These are phyloP conservation scores for Gavia stellata DNA, from an alignment of 2,113 vertebrate species.

Conservation along the genomic window DNA sequence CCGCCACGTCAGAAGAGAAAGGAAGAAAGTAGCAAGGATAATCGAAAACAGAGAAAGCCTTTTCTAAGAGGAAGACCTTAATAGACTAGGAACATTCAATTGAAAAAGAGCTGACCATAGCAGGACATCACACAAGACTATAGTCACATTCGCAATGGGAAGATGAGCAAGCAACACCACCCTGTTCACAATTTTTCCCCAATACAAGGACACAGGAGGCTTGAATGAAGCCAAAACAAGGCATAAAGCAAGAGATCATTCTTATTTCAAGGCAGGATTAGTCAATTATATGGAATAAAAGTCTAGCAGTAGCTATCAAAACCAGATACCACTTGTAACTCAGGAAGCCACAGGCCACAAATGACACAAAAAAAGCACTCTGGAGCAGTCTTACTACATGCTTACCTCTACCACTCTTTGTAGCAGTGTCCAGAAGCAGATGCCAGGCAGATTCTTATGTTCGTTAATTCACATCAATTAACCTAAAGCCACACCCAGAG, in stretches of 20 bases:
- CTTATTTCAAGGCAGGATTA: background rate
- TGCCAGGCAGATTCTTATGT: fast-evolving
- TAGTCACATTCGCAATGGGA: background rate
- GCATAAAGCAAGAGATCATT: background rate
- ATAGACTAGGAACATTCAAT: background rate
- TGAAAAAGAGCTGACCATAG: background rate
- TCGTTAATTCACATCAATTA: background rate
- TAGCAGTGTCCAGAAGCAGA: fast-evolving
- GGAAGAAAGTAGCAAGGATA: background rate
- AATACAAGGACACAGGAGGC: fast-evolving
- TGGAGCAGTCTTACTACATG: background rate
- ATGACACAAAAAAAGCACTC: background rate
- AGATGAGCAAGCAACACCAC: background rate
- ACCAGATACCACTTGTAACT: background rate
- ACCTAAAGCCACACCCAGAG: background rate
- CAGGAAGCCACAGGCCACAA: background rate
- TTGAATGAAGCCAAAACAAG: background rate
- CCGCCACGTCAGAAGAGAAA: background rate
- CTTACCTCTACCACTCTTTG: background rate
- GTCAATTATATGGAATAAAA: background rate
- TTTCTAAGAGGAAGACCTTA: background rate
- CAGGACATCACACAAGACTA: background rate
- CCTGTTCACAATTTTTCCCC: background rate
- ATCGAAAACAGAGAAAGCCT: background rate
- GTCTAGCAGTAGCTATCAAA: background rate